Evolutionary conservation across 2,113 vertebrate species (phyloP).

Genomic region (Cettia cetti): DNA sequence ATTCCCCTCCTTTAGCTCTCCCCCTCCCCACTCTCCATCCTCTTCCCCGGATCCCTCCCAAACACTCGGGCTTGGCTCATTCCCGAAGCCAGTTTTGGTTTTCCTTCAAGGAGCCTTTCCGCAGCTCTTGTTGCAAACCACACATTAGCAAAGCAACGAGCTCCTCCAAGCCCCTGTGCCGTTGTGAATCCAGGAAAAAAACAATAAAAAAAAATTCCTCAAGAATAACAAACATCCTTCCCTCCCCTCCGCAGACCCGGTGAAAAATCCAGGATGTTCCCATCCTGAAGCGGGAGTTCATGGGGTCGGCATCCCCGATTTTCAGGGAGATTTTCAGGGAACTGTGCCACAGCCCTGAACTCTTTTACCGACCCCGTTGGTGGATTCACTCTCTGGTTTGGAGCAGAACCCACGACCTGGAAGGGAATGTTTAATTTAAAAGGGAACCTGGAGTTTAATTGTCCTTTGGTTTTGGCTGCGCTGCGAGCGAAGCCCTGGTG

Average conservation of each 20-base stretch:
- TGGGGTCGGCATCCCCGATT: neutral
- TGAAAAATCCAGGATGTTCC: neutral
- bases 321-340: neutral
- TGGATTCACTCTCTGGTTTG: constrained; percentile 10
- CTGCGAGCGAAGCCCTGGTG: neutral
- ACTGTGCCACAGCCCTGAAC: neutral
- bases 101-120: constrained; percentile 39
- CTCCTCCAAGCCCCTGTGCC: neutral
- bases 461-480: constrained; percentile 24
- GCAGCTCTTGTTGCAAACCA: constrained; percentile 43
- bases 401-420: neutral
- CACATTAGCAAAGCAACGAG: constrained; percentile 46
- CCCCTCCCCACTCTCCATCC: neutral
- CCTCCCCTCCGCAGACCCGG: neutral
- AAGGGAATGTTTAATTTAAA: neutral
- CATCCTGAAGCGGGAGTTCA: neutral
- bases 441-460: constrained; percentile 13
- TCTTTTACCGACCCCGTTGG: neutral
- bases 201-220: neutral
- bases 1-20: constrained; percentile 22
- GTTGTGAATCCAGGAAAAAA: neutral
- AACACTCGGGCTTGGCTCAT: constrained; percentile 52
- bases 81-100: constrained; percentile 4
- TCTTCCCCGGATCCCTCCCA: constrained; percentile 18
- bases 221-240: neutral